Base-by-base conservation (phyloP, 2,797 vertebrate genomes). In the Crenichthys baileyi region DNA sequence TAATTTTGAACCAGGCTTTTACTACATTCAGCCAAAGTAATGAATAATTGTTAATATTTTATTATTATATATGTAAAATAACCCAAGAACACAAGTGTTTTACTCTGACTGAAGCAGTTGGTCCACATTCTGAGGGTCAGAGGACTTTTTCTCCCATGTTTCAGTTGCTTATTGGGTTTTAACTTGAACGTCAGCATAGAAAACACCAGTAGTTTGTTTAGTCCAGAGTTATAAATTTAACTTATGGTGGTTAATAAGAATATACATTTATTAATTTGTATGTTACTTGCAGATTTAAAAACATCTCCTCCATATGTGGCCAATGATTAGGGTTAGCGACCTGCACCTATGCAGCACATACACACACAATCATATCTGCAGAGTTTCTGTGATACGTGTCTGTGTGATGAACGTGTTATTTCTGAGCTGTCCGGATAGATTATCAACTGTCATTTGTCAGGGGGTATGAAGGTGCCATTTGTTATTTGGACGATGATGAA, bases 401-500 rank as follows among this genome's bases (percentile, higher is more conserved):
- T 89, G 84, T 88, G 83, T 92, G 92, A 94, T 86, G 84, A 92
- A 94, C 93, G 90, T 90, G 86, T 93, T 93, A 88, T 91, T 90
- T 89, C 82, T 89, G 80, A 83, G 85, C 83, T 93, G 94, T 93
- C 90, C 87, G 75, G 85, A 58, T 88, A 92, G 90, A 92, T 95
- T 94, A 92, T 94, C 90, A 92, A 90, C 93, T 94, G 91, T 90
- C 93, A 95, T 95, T 94, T 93, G 90, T 93, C 91, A 88, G 80
- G 79, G 94, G 91, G 84, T 92, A 93, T 91, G 89, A 88, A 83
- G 90, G 92, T 85, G 85, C 84, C 91, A 93, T 95, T 94, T 91
- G 85, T 95, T 93, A 94, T 95, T 92, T 94, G 93, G 93, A 95
- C 94, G 91, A 94, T 91, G 88, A 94, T 91, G 88, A 94, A 88